These are phyloP conservation scores for Rhagologus leucostigma DNA, from an alignment of 2,113 vertebrate species.

Conservation along the genomic window DNA sequence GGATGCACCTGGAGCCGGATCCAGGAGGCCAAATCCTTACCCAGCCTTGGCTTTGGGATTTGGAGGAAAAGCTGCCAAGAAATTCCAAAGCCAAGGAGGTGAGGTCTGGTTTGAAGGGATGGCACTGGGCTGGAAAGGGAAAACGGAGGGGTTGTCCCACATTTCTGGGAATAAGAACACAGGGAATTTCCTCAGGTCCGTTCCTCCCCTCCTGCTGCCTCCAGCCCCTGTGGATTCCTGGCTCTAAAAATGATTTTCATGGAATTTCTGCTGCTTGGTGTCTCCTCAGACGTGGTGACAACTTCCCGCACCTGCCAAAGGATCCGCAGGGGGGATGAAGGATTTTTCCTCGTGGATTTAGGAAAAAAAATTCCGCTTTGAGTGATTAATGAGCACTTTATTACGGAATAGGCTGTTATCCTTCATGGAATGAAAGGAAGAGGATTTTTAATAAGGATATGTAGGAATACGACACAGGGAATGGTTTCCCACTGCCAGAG, in stretches of 20 bases:
- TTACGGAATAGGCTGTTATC: background rate
- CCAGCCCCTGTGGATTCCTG: background rate
- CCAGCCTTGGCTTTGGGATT: background rate
- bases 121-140: background rate
- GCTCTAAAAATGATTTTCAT: background rate
- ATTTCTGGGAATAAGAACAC: background rate
- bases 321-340: rapidly evolving
- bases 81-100: rapidly evolving
- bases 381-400: background rate
- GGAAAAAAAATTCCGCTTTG: background rate
- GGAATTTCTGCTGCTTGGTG: background rate
- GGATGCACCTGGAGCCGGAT: background rate
- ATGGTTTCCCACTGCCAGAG: background rate
- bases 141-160: background rate
- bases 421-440: background rate
- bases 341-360: background rate
- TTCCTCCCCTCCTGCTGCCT: background rate
- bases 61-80: background rate
- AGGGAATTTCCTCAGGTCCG: background rate
- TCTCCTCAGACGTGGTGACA: background rate
- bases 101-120: background rate
- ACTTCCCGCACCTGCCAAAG: background rate
- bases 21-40: background rate
- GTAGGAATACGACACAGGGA: background rate
- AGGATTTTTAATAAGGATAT: background rate